These are phyloP conservation scores for Catamblyrhynchus diadema DNA, from an alignment of 2,797 vertebrate genomes.

Conservation along the genomic window DNA sequence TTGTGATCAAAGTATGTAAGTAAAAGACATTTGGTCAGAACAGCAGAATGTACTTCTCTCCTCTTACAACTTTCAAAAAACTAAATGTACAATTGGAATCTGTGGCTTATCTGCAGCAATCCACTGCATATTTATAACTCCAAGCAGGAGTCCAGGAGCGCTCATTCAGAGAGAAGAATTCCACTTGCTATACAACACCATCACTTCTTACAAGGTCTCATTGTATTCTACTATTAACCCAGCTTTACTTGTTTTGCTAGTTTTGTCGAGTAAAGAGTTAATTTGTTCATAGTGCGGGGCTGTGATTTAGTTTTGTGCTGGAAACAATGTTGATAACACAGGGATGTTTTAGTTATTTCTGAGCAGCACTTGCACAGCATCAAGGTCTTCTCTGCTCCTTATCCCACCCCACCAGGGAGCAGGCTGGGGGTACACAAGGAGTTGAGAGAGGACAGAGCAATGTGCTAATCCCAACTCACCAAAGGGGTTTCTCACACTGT, in stretches of 20 bases:
- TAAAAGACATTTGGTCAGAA: neutral
- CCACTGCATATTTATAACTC: neutral
- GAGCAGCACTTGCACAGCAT: neutral
- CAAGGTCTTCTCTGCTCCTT: neutral
- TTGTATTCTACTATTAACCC: neutral
- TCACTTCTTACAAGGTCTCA: neutral
- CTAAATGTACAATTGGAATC: neutral
- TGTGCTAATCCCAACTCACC: neutral
- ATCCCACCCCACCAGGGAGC: neutral
- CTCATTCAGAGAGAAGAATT: neutral
- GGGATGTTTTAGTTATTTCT: neutral
- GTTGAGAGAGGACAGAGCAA: neutral
- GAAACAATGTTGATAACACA: neutral
- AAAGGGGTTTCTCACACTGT: neutral
- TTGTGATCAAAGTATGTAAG: neutral
- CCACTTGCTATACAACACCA: neutral
- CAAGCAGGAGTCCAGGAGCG: neutral
- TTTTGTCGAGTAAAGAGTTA: neutral
- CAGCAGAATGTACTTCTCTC: neutral
- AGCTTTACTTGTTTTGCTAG: neutral
- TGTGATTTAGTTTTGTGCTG: neutral
- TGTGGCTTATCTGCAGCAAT: neutral
- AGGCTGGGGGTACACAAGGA: neutral
- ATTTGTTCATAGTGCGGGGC: neutral
- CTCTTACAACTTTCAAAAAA: neutral